Base-by-base conservation (phyloP, 2,113 vertebrate species). In the Pterocles gutturalis region DNA sequence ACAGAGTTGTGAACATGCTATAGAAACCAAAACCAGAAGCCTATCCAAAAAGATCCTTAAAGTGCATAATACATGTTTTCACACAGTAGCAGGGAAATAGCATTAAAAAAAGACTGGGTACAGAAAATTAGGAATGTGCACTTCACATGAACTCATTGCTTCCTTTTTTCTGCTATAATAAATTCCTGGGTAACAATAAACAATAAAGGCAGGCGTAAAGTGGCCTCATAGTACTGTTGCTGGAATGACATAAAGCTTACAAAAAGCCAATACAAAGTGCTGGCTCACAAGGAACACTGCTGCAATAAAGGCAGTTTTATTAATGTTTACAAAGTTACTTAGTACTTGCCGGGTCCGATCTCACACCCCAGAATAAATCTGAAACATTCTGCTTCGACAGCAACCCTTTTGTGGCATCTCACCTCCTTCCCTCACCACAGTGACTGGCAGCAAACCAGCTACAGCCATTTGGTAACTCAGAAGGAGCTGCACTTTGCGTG, bases 401-500 rank as follows among this genome's bases (percentile, higher is more conserved):
- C 64, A 46, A 18, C 20, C 8, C 26, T 54, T n/a, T 4, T 1
- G 12, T 16, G n/a, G 36, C 38, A 60, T 26, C 26, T 34, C 38
- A 13, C 7, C 67, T 38, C 33, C 5, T 31, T 87, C 38, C 38
- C 28, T 34, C 43, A 22, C 54, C 2, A 1, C 4, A 60, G 31
- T 9, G 45, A 69, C 36, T 10, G 31, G 9, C 46, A n/a, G 36
- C 2, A 8, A 45, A 45, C 17, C 65, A 78, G 21, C 7, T 10
- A 86, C 34, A 83, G 57, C 28, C n/a, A 28, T 10, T 19, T 4
- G 2, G 45, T 61, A 76, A 20, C 26, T 71, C 41, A 29, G 49
- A 31, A n/a, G 38, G 22, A 55, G 25, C 33, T 0, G 3, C 0
- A 0, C 58, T 84, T 43, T 57, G 60, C 61, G 58, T 21, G 26